Evolutionary conservation across 2,113 vertebrate genomes (phyloP).

Genomic region (Odocoileus virginianus): DNA sequence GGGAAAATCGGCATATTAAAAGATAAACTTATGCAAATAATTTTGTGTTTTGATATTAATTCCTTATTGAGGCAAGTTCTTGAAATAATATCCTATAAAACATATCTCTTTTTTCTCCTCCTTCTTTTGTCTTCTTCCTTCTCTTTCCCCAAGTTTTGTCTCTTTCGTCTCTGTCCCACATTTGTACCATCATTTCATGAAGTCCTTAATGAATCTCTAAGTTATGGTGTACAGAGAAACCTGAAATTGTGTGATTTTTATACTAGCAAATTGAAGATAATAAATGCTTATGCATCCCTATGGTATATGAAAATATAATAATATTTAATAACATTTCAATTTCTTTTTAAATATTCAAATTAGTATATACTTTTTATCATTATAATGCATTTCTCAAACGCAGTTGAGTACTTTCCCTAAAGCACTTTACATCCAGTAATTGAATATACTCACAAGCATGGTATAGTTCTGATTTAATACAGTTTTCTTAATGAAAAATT

Average conservation of each 20-base stretch:
- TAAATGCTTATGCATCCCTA: not conserved
- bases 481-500: constrained; percentile 7
- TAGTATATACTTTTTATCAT: not conserved
- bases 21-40: not conserved
- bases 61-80: not conserved
- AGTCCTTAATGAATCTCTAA: not conserved
- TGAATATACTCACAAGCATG: not conserved
- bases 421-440: not conserved
- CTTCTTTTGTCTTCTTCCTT: not conserved
- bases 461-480: not conserved
- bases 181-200: not conserved
- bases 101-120: not conserved
- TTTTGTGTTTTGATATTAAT: not conserved
- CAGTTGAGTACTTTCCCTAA: not conserved
- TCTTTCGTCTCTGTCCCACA: not conserved
- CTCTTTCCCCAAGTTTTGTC: not conserved
- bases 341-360: constrained; percentile 8
- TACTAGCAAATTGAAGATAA: not conserved
- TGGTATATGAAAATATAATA: not conserved
- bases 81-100: not conserved
- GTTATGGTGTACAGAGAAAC: not conserved
- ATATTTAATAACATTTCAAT: not conserved
- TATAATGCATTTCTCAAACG: not conserved
- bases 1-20: not conserved
- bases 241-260: not conserved